A percentile compares a stretch with the other conserved stretches of the same genome.
Conservation (phyloP, 2,113 vertebrate species). For the Perognathus longimembris region DNA sequence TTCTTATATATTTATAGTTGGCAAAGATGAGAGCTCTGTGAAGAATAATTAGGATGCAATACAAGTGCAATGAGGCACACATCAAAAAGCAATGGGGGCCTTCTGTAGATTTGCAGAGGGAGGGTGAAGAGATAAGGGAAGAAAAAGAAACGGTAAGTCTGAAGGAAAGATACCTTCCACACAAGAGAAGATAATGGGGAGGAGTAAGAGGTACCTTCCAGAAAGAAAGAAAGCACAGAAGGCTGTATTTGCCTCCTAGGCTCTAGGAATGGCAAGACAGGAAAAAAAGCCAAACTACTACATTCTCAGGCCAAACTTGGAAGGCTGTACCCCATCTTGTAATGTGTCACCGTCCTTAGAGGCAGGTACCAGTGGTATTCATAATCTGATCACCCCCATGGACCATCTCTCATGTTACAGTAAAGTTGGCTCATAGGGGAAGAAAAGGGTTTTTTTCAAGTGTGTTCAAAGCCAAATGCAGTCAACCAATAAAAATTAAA, state of each 20-base stretch:
- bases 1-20: background rate
- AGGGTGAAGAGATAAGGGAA: background rate
- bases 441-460: background rate
- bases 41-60: background rate
- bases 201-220: background rate
- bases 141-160: background rate
- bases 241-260: background rate
- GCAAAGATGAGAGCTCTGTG: background rate
- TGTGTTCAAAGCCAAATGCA: background rate
- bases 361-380: background rate
- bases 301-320: background rate
- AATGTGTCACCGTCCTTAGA: background rate
- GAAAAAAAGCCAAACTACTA: background rate
- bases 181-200: background rate
- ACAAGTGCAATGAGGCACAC: background rate
- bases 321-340: background rate
- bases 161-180: background rate
- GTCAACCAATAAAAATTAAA: slow-evolving; percentile 57
- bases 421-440: background rate
- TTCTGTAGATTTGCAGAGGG: rapidly evolving
- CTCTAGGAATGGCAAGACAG: background rate
- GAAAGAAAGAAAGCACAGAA: background rate
- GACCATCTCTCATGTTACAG: background rate
- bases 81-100: background rate
- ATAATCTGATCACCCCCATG: background rate